Evolutionary conservation across 2,888 invertebrate species (phyloP), one percentile per base, ranked within the genome.

Genomic region (Capitulum mitella): DNA sequence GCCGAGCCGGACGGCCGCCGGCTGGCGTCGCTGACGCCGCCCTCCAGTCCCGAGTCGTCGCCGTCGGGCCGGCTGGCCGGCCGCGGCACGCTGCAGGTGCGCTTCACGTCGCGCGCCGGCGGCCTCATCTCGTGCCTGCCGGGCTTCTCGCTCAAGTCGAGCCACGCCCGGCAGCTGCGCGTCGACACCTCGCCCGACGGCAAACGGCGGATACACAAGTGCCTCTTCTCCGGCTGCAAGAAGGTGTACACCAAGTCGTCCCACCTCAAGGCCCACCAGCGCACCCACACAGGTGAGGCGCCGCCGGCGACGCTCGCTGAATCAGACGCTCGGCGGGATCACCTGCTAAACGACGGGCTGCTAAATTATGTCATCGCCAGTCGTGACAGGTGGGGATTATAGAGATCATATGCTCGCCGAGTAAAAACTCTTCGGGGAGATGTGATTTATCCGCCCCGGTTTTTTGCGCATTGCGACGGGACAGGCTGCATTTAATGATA

Each of bases 151-250:
- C 80, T 80, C 76, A 79, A 79, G 77, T 77, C 80, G 51, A 79
- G 80, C 64, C 88, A 88, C 85, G 88, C 88, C 86, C 89, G 89
- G 85, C 89, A 89, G 85, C 87, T 89, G 80, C 90, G 91, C 84
- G 90, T 90, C 83, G 91, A 92, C 85, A 90, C 91, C 85, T 91
- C 91, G 85, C 90, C 92, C 6, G 94, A 94, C 86, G 37, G 93
- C 81, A 92, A 94, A 85, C 90, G 94, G 83, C 91, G 95, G 87
- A 93, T 94, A 87, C 95, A 96, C 88, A 94, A 94, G 88, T 96
- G 95, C 89, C 94, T 94, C 88, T 95, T 94, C 87, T 91, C 77
- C 37, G 80, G 79, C 58, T 81, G 80, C 79, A 77, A 77, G 40
- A 80, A 81, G 61, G 80, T 81, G 58, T 81, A 81, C 78, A 81